Conservation (phyloP, 1,140 invertebrate species). For the Branchinecta lynchi region DNA sequence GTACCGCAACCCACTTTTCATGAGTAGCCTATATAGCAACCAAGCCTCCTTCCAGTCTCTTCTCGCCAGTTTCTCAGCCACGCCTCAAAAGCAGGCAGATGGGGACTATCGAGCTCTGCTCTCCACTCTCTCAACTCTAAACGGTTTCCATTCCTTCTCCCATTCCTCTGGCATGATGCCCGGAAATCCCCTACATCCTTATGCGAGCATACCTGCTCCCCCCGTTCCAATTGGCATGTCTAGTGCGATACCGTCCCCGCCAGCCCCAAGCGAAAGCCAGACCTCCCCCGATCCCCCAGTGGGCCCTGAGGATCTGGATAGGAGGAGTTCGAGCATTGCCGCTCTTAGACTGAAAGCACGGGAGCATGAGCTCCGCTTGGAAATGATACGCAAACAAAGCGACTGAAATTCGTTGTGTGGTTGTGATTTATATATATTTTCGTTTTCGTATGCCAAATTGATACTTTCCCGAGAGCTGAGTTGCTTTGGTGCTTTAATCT, state of each 20-base stretch:
- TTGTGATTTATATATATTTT: no score
- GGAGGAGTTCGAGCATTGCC: slow-evolving; percentile 74
- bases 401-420: neutral
- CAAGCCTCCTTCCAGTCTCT: slow-evolving; percentile 63
- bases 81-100: slow-evolving; percentile 38
- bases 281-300: slow-evolving; percentile 4
- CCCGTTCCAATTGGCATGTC: slow-evolving; percentile 24
- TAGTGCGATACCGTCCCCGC: slow-evolving; percentile 17
- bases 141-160: slow-evolving; percentile 28
- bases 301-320: slow-evolving; percentile 41
- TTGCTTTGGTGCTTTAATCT: no score
- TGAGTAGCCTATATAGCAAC: slow-evolving; percentile 25
- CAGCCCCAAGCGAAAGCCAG: slow-evolving; percentile 20
- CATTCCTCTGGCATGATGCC: slow-evolving; percentile 35
- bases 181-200: slow-evolving; percentile 19
- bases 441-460: no score
- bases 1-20: slow-evolving; percentile 20
- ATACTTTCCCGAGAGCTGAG: no score
- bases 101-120: slow-evolving; percentile 21
- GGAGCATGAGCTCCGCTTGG: slow-evolving; percentile 73
- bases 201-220: slow-evolving; percentile 26
- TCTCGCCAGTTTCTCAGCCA: slow-evolving; percentile 59
- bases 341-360: slow-evolving; percentile 73
- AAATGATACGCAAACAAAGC: slow-evolving; percentile 50
- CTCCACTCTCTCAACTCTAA: slow-evolving; percentile 26